phyloP scores from a whole-genome alignment of 2,888 invertebrate species.

The Rotaria magnacalcarata region DNA sequence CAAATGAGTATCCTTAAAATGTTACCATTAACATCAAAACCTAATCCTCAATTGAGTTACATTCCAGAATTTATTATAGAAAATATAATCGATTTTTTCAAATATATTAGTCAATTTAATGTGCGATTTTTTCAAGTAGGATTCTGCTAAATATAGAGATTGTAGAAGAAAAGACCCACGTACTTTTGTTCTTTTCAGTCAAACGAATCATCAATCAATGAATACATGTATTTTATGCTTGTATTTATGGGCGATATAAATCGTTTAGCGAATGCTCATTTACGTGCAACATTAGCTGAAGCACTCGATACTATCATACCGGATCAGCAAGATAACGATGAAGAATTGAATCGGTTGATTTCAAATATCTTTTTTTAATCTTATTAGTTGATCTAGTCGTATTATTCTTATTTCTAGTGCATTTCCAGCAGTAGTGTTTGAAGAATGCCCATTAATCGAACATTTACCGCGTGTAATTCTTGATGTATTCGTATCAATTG shows the following conservation, averaged over 20 bases:
- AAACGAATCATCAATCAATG: background rate
- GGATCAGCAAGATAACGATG: background rate
- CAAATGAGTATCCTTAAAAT: background rate
- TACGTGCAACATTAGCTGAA: constrained; percentile 82
- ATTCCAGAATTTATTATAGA: background rate
- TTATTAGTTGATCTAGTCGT: background rate
- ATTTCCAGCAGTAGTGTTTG: constrained; percentile 62
- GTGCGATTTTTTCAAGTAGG: background rate
- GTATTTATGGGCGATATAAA: constrained; percentile 80
- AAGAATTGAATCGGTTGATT: background rate
- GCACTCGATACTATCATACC: constrained; percentile 80
- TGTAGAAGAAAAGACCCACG: too few relatives aligned
- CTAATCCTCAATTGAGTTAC: background rate
- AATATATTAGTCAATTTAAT: background rate
- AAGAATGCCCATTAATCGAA: constrained; percentile 66
- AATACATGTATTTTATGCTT: constrained; percentile 55
- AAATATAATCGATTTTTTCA: background rate
- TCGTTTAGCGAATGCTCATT: constrained; percentile 81
- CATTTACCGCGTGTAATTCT: constrained; percentile 67
- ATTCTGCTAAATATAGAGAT: background rate
- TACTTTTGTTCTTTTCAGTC: background rate
- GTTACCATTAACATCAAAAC: background rate
- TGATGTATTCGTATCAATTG: constrained; percentile 90
- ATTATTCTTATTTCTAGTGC: background rate
- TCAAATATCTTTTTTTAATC: background rate